Conservation (phyloP, 2,797 vertebrate genomes). For the Alca torda region DNA sequence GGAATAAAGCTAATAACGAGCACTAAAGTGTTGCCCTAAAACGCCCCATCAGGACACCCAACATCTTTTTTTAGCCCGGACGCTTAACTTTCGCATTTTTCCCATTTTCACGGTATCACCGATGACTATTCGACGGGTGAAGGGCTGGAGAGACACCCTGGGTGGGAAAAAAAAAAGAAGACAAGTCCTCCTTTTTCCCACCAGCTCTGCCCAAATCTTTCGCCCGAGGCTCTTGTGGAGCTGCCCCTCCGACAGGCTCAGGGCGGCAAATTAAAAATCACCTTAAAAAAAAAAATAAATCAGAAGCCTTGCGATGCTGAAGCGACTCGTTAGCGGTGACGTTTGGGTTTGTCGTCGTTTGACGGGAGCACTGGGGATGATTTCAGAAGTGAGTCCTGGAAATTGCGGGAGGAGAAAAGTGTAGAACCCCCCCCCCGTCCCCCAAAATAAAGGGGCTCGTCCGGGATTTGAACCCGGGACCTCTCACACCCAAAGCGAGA, state of each 20-base stretch:
- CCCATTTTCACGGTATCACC: too few species aligned
- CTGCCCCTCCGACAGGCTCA: not conserved
- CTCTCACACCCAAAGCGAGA: conserved; percentile 81
- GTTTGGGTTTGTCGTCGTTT: not conserved
- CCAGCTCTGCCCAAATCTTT: not conserved
- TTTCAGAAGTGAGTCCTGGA: not conserved
- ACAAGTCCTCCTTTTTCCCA: not conserved
- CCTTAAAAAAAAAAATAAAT: not conserved
- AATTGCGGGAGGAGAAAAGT: not conserved
- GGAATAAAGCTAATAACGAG: not conserved
- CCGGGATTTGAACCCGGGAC: conserved; percentile 83
- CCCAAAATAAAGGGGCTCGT: conserved; percentile 60
- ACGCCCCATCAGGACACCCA: not conserved
- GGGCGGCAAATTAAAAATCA: not conserved
- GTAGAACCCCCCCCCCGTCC: not conserved
- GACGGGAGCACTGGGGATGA: not conserved
- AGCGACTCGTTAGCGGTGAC: accelerated
- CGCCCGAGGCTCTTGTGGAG: not conserved
- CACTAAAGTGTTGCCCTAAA: not conserved
- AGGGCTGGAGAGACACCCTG: not conserved
- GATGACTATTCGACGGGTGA: not conserved
- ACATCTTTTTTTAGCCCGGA: not conserved
- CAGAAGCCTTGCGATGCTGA: not conserved
- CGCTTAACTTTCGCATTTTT: not conserved
- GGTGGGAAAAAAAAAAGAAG: not conserved